phyloP scores from a whole-genome alignment of 2,113 vertebrate species.

The Baryphthengus martii region DNA sequence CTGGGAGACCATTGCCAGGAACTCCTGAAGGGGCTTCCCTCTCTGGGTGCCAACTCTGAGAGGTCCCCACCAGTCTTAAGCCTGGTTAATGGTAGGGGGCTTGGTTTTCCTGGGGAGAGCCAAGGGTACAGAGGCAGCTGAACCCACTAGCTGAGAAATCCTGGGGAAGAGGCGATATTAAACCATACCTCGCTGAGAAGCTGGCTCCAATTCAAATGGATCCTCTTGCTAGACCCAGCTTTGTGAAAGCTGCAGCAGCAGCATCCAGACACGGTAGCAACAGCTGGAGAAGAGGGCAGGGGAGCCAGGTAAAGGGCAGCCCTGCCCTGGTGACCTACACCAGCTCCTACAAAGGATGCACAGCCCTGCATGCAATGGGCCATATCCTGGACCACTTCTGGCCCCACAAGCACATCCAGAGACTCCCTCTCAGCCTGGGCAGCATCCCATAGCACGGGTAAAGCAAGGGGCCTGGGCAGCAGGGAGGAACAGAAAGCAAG shows the following conservation, averaged over 20 bases:
- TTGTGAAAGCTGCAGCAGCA: background rate
- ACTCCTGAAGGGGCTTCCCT: background rate
- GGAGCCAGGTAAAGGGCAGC: background rate
- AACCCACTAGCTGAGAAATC: background rate
- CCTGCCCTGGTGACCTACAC: background rate
- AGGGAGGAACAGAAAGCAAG: constrained; percentile 74
- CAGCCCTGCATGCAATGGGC: rapidly evolving
- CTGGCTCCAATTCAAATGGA: rapidly evolving
- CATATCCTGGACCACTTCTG: background rate
- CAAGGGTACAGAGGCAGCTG: background rate
- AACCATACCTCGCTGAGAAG: background rate
- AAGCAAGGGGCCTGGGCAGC: background rate
- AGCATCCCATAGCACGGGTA: rapidly evolving
- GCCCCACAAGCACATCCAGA: no score
- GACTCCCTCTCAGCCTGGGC: background rate
- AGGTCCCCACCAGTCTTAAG: background rate
- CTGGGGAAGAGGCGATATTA: background rate
- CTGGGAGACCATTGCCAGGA: background rate
- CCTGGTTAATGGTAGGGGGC: background rate
- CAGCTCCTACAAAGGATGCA: rapidly evolving
- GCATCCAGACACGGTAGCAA: background rate
- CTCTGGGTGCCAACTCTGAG: background rate
- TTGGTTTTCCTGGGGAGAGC: background rate
- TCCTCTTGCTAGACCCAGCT: background rate
- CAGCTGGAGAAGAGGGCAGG: no score